These are phyloP conservation scores for Apostichopus parvimensis DNA, from an alignment of 35 echinoderm and acorn worm genomes.

Conservation along the genomic window DNA sequence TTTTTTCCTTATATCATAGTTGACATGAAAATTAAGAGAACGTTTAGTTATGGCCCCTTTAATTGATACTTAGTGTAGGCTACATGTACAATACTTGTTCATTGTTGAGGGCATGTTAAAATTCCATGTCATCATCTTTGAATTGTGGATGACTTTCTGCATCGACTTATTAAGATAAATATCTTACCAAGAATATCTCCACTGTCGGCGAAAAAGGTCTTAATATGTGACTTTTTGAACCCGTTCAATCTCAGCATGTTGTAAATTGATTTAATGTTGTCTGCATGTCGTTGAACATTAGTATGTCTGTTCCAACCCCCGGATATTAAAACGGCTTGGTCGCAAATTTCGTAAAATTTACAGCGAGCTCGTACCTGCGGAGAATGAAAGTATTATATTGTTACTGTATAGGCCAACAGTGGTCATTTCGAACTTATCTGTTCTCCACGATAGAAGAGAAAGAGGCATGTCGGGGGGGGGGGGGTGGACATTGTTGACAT, in stretches of 20 bases:
- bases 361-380: constrained; percentile 85
- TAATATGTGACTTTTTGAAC: constrained; percentile 89
- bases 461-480: background rate
- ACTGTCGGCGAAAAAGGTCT: constrained; percentile 97
- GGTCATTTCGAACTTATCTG: no score
- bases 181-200: constrained; percentile 82
- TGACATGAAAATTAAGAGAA: no score
- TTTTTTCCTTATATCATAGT: no score
- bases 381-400: background rate
- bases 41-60: background rate
- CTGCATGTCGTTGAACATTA: constrained; percentile 62
- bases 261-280: constrained; percentile 79
- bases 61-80: no score
- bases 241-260: constrained; percentile 78
- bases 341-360: constrained; percentile 95
- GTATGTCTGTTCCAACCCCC: constrained; percentile 92
- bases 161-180: no score
- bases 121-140: no score
- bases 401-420: no score
- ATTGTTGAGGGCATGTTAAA: no score
- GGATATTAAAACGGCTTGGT: constrained; percentile 95
- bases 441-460: no score
- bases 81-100: no score
- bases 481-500: background rate
- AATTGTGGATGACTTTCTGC: no score